These are phyloP conservation scores for Cephus runcator DNA, from an alignment of 2,888 invertebrate species.

Conservation along the genomic window DNA sequence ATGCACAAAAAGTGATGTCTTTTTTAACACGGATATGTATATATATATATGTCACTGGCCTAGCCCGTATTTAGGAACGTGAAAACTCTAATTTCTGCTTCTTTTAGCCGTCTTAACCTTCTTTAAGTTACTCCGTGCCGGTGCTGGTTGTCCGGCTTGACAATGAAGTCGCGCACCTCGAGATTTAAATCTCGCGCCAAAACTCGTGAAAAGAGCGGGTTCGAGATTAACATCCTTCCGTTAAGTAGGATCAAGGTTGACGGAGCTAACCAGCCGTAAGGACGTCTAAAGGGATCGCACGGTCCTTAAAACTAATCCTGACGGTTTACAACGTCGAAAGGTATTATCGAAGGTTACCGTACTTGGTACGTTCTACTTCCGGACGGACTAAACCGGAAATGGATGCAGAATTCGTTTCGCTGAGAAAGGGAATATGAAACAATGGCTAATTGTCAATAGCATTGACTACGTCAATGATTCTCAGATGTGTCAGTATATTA, in stretches of 20 bases:
- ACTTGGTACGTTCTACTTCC: background rate
- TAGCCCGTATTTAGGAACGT: background rate
- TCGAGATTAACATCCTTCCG: constrained; percentile 34
- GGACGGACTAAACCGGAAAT: background rate
- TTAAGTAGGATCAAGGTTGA: constrained; percentile 53
- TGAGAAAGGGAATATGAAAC: background rate
- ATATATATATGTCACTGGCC: too few species aligned
- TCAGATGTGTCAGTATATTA: background rate
- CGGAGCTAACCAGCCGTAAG: constrained; percentile 53
- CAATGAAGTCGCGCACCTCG: background rate
- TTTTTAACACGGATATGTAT: constrained; percentile 11
- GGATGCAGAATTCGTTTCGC: background rate
- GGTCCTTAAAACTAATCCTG: constrained; percentile 44
- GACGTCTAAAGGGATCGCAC: constrained; percentile 38
- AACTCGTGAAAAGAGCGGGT: constrained; percentile 21
- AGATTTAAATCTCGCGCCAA: constrained; percentile 4
- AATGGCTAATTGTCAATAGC: background rate
- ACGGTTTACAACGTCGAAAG: background rate
- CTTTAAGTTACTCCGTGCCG: background rate
- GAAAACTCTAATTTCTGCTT: background rate
- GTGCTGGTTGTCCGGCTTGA: background rate
- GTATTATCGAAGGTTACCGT: background rate
- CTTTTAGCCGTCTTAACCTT: background rate
- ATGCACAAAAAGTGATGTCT: constrained; percentile 21
- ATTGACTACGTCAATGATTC: background rate